Conservation (phyloP, 35 echinoderm and acorn worm species). For the Holothuria glaberrima region DNA sequence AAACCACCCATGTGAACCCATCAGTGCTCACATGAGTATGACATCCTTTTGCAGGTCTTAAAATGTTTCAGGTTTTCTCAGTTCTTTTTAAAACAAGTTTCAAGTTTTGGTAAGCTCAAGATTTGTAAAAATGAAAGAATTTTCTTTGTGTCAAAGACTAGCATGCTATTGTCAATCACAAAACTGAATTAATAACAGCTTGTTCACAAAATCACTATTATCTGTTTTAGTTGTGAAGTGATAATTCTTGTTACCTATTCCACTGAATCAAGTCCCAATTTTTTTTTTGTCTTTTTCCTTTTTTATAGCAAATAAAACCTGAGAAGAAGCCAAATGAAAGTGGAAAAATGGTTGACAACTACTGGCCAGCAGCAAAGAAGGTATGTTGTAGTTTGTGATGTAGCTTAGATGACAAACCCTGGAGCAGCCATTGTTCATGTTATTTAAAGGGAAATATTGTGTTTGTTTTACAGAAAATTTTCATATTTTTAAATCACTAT, state of each 20-base stretch:
- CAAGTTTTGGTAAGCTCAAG: too few relatives aligned
- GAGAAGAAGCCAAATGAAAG: constrained; percentile 94
- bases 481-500: too few relatives aligned
- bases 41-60: too few relatives aligned
- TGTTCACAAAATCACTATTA: neutral
- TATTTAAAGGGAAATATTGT: too few relatives aligned
- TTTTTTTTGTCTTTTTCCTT: neutral
- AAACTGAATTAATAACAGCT: neutral
- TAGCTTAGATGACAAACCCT: too few relatives aligned
- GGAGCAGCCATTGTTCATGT: too few relatives aligned
- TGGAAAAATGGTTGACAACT: constrained; percentile 87
- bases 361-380: constrained; percentile 95
- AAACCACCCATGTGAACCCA: too few relatives aligned
- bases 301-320: constrained; percentile 85
- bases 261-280: neutral
- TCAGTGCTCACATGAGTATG: too few relatives aligned
- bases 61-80: too few relatives aligned
- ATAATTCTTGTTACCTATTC: neutral
- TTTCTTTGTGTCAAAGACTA: neutral
- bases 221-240: neutral
- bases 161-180: neutral
- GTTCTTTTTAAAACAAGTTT: too few relatives aligned
- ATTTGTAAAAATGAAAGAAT: too few relatives aligned
- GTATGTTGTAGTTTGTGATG: constrained; percentile 45
- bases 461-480: too few relatives aligned